These are phyloP conservation scores for Rhodophaea formosa DNA, from an alignment of 2,888 invertebrate species.

Conservation along the genomic window DNA sequence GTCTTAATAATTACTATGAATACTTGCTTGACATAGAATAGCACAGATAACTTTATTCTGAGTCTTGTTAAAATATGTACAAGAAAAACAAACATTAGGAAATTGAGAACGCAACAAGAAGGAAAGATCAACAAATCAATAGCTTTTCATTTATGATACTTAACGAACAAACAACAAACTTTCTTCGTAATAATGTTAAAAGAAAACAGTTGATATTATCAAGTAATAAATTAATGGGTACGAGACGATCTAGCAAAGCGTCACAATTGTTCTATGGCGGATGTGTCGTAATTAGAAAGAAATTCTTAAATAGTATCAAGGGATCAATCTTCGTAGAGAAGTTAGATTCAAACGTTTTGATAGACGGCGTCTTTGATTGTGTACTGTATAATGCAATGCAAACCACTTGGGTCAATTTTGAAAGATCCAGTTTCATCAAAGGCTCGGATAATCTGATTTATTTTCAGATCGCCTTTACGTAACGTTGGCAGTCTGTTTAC, in stretches of 20 bases:
- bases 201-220: slow-evolving; percentile 7
- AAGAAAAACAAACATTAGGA: neutral
- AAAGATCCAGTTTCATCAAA: slow-evolving; percentile 49
- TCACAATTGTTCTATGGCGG: slow-evolving; percentile 33
- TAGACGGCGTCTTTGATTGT: neutral
- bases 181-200: neutral
- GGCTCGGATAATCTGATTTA: slow-evolving; percentile 39
- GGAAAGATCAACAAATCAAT: neutral
- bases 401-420: slow-evolving; percentile 49
- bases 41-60: neutral
- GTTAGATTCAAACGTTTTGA: slow-evolving; percentile 22
- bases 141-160: neutral
- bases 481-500: slow-evolving; percentile 34
- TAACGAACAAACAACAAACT: neutral
- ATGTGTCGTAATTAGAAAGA: slow-evolving; percentile 38
- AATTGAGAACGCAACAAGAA: neutral
- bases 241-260: slow-evolving; percentile 31
- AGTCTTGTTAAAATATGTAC: neutral
- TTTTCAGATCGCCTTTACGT: slow-evolving; percentile 38
- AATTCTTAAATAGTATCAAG: slow-evolving; percentile 42
- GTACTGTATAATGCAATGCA: slow-evolving; percentile 34
- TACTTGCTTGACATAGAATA: neutral
- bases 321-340: slow-evolving; percentile 42
- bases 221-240: slow-evolving; percentile 5
- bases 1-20: neutral